phyloP scores from a whole-genome alignment of 2,888 invertebrate genomes.

The Tipula helvola region DNA sequence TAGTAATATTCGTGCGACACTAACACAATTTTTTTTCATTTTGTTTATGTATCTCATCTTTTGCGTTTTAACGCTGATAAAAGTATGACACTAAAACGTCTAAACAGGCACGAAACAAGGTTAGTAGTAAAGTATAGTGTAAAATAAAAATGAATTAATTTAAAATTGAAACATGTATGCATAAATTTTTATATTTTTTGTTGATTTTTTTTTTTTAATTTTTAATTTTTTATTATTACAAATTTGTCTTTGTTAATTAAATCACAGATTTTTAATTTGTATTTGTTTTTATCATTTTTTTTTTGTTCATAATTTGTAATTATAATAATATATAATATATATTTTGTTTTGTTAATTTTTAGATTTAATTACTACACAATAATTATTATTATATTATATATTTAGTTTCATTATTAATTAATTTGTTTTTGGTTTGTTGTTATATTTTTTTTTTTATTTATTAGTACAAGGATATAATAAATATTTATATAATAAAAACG shows the following conservation, averaged over 20 bases:
- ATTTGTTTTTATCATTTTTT: neutral
- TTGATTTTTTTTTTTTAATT: neutral
- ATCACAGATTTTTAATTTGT: constrained; percentile 10
- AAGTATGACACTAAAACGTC: neutral
- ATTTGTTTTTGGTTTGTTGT: neutral
- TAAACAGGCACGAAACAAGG: neutral
- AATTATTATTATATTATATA: neutral
- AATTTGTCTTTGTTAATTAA: constrained; percentile 7
- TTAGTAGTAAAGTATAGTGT: neutral
- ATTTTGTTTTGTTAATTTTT: constrained; percentile 5
- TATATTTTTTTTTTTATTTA: neutral
- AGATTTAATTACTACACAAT: constrained; percentile 4
- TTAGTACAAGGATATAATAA: neutral
- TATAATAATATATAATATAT: constrained; percentile 6
- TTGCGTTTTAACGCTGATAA: neutral
- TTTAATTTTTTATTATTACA: constrained; percentile 6
- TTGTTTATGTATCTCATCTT: neutral
- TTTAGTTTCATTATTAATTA: constrained; percentile 5
- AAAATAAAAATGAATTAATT: neutral
- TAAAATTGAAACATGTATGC: neutral
- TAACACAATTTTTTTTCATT: neutral
- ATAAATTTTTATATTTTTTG: neutral
- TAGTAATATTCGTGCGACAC: neutral
- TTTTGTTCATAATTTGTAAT: neutral
- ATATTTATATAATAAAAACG: neutral